Conservation (phyloP, 2,888 invertebrate genomes). For the Torymus aiolomorphi region DNA sequence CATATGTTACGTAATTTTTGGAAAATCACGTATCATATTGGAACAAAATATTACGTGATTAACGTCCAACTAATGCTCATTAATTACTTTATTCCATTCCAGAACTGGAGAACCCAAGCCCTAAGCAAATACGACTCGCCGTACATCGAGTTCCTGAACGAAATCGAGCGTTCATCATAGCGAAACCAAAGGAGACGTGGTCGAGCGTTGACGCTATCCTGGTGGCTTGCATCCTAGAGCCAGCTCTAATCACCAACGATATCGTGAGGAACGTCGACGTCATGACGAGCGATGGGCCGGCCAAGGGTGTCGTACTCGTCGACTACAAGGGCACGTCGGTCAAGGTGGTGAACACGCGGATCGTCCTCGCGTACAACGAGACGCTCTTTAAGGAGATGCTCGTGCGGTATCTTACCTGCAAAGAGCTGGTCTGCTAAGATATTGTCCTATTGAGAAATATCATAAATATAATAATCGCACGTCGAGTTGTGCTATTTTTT, state of each 20-base stretch:
- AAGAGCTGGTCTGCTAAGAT: not conserved
- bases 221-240: conserved; percentile 61
- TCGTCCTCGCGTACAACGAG: conserved; percentile 7
- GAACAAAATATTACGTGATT: too few species aligned
- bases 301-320: conserved; percentile 55
- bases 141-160: conserved; percentile 76
- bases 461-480: too few species aligned
- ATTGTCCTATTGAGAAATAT: too few species aligned
- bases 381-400: conserved; percentile 1
- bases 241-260: not conserved
- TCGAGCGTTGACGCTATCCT: conserved; percentile 61
- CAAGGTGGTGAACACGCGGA: not conserved
- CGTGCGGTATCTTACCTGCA: conserved; percentile 4
- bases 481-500: not conserved
- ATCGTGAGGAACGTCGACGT: too few species aligned
- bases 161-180: conserved; percentile 73
- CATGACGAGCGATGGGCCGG: too few species aligned
- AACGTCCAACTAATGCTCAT: too few species aligned
- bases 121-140: conserved; percentile 74
- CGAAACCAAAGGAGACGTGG: conserved; percentile 60
- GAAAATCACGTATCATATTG: too few species aligned
- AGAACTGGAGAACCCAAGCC: conserved; percentile 78
- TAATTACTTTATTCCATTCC: not conserved
- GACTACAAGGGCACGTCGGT: conserved; percentile 60
- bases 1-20: too few species aligned